Conservation (phyloP, 2,888 invertebrate species). For the Cyaniris semiargus region DNA sequence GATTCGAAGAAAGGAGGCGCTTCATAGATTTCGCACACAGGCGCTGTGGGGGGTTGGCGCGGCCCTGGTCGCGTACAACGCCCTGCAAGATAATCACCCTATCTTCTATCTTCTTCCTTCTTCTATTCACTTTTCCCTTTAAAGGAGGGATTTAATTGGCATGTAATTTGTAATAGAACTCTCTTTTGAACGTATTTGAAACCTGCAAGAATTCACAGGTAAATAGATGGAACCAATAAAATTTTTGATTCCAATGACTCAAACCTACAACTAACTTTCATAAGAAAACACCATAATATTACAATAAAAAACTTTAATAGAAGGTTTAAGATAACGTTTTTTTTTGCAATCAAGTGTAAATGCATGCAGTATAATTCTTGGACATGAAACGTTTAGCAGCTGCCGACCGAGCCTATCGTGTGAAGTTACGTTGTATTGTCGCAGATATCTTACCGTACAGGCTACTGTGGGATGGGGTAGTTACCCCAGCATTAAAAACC, state of each 20-base stretch:
- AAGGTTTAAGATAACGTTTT: not conserved
- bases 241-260: no score
- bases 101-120: no score
- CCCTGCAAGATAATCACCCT: not conserved
- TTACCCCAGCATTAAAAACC: no score
- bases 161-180: no score
- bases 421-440: not conserved
- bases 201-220: no score
- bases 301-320: no score
- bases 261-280: no score
- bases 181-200: not conserved
- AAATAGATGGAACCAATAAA: not conserved
- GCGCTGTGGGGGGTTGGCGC: no score
- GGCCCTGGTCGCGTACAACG: not conserved
- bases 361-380: slow-evolving; percentile 2
- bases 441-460: no score
- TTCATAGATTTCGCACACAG: no score
- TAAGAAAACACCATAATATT: not conserved
- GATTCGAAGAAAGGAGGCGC: no score
- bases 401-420: not conserved
- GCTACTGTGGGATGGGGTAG: no score
- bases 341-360: not conserved
- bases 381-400: not conserved
- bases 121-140: not conserved
- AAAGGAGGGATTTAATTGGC: not conserved